A percentile compares a stretch with the other conserved stretches of the same genome.
These are phyloP conservation scores for Rhaphigaster nebulosa DNA, from an alignment of 2,888 invertebrate species.

Conservation along the genomic window DNA sequence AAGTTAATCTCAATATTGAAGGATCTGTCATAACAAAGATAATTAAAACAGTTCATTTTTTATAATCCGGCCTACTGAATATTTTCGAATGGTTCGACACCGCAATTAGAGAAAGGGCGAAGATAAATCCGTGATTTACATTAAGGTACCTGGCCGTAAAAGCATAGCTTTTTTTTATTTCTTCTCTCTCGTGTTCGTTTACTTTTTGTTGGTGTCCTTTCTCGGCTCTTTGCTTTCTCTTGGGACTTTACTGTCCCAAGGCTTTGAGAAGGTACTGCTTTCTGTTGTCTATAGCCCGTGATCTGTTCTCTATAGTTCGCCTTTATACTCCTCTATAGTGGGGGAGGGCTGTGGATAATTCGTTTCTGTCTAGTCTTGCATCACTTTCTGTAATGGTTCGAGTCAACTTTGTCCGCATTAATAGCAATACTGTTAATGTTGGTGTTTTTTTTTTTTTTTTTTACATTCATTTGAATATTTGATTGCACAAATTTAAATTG, in stretches of 20 bases:
- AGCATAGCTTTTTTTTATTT: constrained; percentile 15
- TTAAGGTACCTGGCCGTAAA: constrained; percentile 14
- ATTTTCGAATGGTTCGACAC: not conserved
- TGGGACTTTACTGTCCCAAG: not conserved
- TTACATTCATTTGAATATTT: too few species aligned
- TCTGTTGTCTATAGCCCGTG: constrained; percentile 13
- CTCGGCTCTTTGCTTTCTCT: constrained; percentile 31
- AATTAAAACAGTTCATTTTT: not conserved
- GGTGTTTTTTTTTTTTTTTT: too few species aligned
- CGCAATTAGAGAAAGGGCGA: not conserved
- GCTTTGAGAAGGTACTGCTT: constrained; percentile 13
- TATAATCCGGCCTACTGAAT: not conserved
- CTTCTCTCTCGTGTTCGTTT: constrained; percentile 8
- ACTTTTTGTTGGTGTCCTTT: constrained; percentile 36
- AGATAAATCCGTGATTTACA: constrained; percentile 29
- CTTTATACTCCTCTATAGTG: not conserved
- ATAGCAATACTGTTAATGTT: not conserved
- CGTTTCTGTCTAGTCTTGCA: constrained; percentile 1
- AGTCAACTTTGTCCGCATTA: not conserved
- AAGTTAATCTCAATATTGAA: not conserved
- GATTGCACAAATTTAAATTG: too few species aligned
- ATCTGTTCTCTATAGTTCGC: not conserved
- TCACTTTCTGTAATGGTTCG: not conserved
- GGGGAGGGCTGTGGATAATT: not conserved
- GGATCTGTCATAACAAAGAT: too few species aligned